Evolutionary conservation across 2,888 invertebrate species (phyloP).

Genomic region (Ryuthela nishihirai): DNA sequence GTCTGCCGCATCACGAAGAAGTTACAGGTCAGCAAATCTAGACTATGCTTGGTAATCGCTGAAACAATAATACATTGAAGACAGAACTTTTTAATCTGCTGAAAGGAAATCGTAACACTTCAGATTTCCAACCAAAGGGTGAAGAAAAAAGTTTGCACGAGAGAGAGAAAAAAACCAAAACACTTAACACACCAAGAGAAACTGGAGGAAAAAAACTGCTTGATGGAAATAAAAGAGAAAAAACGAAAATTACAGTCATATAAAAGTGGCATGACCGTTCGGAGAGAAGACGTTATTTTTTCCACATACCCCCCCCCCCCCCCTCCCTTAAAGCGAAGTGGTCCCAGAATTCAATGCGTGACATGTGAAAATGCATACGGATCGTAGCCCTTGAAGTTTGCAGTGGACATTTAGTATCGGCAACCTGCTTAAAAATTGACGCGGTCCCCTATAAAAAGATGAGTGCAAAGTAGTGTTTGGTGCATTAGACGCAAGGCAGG

Average conservation of each 20-base stretch:
- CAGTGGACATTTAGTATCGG: slow-evolving; percentile 37
- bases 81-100: slow-evolving; percentile 39
- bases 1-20: too few species aligned
- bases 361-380: slow-evolving; percentile 35
- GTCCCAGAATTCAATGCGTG: too few species aligned
- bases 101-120: slow-evolving; percentile 20
- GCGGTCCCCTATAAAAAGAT: slow-evolving; percentile 35
- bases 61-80: slow-evolving; percentile 38
- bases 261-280: slow-evolving; percentile 18
- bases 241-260: slow-evolving; percentile 12
- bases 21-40: too few species aligned
- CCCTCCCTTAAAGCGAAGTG: too few species aligned
- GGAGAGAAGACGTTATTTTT: slow-evolving; percentile 3
- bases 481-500: slow-evolving; percentile 13
- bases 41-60: too few species aligned
- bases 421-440: slow-evolving; percentile 38
- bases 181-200: slow-evolving; percentile 31
- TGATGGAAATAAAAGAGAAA: neutral
- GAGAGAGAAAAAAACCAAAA: slow-evolving; percentile 29
- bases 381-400: slow-evolving; percentile 1
- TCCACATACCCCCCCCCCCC: too few species aligned
- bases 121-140: neutral
- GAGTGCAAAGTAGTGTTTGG: slow-evolving; percentile 36
- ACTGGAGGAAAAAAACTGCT: slow-evolving; percentile 1
- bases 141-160: neutral